Evolutionary conservation across 30 jellyfish, hydroid and myxozoan species (phyloP), one percentile per base, ranked within the genome.

Genomic region (Pseudorhiza aurosa): DNA sequence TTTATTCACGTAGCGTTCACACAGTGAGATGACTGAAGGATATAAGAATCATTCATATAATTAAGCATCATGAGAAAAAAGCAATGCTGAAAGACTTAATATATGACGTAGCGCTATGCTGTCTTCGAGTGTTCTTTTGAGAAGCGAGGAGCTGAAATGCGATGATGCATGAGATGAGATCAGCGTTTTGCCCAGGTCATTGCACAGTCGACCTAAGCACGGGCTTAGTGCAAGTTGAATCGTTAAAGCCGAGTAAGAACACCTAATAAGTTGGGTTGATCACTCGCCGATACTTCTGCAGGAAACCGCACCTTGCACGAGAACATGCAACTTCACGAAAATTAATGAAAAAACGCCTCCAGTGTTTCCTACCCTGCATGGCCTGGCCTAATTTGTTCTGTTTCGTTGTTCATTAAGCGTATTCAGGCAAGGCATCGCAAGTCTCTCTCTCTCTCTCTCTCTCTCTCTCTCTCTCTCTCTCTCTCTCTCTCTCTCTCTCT

Each of bases 281-380:
- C 25, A 2, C 46, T 19, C 10, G 14, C 75, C 37, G 86, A 72
- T 72, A 56, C 10, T 56, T 74, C 64, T 6, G 28, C 65, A 72
- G 75, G 86, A 72, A 72, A 24, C 75, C 86, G 40, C 86, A 49
- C 86, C 89, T 46, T 65, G 89, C 89, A 77, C 79, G 81, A 60
- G 51, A 62, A 47, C 49, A 37, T 57, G 53, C 72, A 53, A 53
- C 67, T 53, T 33, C 8, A 19, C 36, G 14, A 1, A 18, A 15
- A 5, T n/a, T 2, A 53, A 19, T 7, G 4, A 19, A 53, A 53
- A 53, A 7, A 5, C 12, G 50, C 50, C 50, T 12, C n/a, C n/a
- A n/a, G n/a, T n/a, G n/a, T n/a, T n/a, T n/a, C n/a, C n/a, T n/a
- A n/a, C 60, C 85, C 17, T 46, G 71, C 56, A 29, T 40, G 43